phyloP scores from a whole-genome alignment of 1,140 invertebrate species.

The Trachymyrmex septentrionalis region DNA sequence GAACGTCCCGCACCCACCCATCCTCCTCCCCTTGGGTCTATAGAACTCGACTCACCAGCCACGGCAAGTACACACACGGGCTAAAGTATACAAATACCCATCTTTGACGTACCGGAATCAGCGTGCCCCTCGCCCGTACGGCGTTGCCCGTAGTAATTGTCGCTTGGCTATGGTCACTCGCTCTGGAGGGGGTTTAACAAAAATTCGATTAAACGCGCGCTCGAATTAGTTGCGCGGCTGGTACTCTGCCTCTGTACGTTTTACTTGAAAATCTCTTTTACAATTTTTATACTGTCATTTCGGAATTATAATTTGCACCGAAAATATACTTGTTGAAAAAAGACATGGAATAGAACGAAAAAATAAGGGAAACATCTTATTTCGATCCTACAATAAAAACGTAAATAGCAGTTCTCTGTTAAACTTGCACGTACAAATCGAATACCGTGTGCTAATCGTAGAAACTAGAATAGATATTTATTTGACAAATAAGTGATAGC shows the following conservation, averaged over 20 bases:
- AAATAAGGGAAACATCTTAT: neutral
- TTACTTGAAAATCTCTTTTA: neutral
- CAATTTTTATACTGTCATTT: slow-evolving; percentile 10
- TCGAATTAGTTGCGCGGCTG: slow-evolving; percentile 55
- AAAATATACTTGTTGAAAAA: neutral
- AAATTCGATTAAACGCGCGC: slow-evolving; percentile 68
- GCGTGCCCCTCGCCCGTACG: slow-evolving; percentile 52
- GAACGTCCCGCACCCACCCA: slow-evolving; percentile 75
- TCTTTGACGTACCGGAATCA: slow-evolving; percentile 75
- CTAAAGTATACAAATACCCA: slow-evolving; percentile 82
- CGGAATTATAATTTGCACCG: neutral
- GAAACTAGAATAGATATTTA: slow-evolving; percentile 35
- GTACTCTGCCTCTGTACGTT: slow-evolving; percentile 3
- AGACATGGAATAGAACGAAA: neutral
- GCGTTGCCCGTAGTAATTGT: slow-evolving; percentile 61
- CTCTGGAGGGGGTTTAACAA: slow-evolving; percentile 48
- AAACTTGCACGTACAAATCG: neutral
- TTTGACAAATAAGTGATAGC: slow-evolving; percentile 22
- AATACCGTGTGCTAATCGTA: neutral
- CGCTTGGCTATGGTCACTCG: slow-evolving; percentile 50
- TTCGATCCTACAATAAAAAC: neutral
- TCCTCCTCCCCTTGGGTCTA: slow-evolving; percentile 57
- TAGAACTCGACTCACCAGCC: slow-evolving; percentile 68
- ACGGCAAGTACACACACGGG: slow-evolving; percentile 78
- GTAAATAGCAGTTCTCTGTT: neutral